Evolutionary conservation across 2,797 vertebrate species (phyloP), one percentile per base, ranked within the genome.

Genomic region (Pseudochromis fuscus): DNA sequence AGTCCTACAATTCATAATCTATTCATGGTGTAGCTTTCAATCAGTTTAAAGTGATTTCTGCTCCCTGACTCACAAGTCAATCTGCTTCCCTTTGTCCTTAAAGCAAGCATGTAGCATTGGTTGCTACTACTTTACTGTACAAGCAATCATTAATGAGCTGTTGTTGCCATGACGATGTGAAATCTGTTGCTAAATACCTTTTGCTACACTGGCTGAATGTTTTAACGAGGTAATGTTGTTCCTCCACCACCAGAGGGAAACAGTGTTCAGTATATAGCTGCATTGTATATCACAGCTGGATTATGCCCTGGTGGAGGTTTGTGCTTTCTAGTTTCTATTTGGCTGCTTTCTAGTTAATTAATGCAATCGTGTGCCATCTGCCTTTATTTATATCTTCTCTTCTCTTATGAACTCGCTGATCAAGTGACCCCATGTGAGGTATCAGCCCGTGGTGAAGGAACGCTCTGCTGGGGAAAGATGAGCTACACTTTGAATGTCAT

Each of bases 401-500:
- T 4, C 7, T 28, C 46, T 60, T 5, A 25, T 62, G 35, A 64
- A 59, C 35, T 37, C 7, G 49, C 37, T 52, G 62, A 65, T 61
- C 28, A 38, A 30, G 16, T 60, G 15, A 31, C 28, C 13, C 10
- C 8, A 7, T 7, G 28, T 49, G 18, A 8, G 2, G 5, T 52
- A 23, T 21, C 44, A 24, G 50, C 37, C 7, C 21, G 1, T 3
- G 57, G 23, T 19, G 42, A 18, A 46, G 53, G 50, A 77, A 51
- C n/a, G 37, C 68, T 77, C 49, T 27, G 62, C 60, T 15, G 49
- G 49, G 59, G 63, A 74, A 82, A 79, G 75, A 30, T 52, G 72
- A 86, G 72, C 59, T 57, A 23, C 58, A 48, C 45, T 77, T 25
- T 77, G 56, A 79, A 84, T 77, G 72, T 74, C 72, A 74, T 0